phyloP scores from a whole-genome alignment of 2,113 vertebrate species.

The chimpanzee (Pan troglodytes) region NHGRI_mPanTro3-v2.1_pri NC_072404.2:111663501-111664000 shows the following conservation, averaged over 20 bases:
- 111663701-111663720: background rate
- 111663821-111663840: background rate
- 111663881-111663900: background rate
- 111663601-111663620: background rate
- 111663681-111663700: background rate
- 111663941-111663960: background rate
- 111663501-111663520: background rate
- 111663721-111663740: background rate
- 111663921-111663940: accelerated
- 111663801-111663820: background rate
- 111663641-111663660: background rate
- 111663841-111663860: background rate
- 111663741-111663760: background rate
- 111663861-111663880: background rate
- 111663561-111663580: background rate
- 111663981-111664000: no score
- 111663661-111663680: background rate
- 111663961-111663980: background rate
- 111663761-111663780: background rate
- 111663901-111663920: background rate
- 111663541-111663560: background rate
- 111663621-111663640: background rate
- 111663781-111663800: background rate
- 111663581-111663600: background rate
- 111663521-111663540: background rate